Evolutionary conservation across 2,888 invertebrate genomes (phyloP).

Genomic region (Drosophila fungiperda): DNA sequence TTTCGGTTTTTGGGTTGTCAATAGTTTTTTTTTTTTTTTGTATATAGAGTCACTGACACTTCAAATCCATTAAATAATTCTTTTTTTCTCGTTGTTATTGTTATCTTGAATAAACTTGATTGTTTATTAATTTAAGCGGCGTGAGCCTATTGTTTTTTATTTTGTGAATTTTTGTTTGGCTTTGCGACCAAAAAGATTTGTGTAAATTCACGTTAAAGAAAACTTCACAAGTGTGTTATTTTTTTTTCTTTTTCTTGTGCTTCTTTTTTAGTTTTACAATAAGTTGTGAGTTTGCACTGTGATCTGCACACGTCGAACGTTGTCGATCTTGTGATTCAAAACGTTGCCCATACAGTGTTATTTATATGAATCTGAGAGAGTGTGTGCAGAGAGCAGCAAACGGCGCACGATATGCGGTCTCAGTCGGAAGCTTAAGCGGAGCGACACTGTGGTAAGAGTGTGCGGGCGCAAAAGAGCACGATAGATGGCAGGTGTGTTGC

Average conservation of each 20-base stretch:
- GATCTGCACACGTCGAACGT: slow-evolving; percentile 83
- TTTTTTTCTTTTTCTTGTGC: slow-evolving; percentile 7
- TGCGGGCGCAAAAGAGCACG: slow-evolving; percentile 60
- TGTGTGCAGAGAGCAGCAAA: slow-evolving; percentile 16
- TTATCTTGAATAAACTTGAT: slow-evolving; percentile 55
- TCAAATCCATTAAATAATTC: slow-evolving; percentile 67
- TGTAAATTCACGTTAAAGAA: slow-evolving; percentile 32
- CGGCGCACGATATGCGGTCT: slow-evolving; percentile 21
- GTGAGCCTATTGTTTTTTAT: slow-evolving; percentile 42
- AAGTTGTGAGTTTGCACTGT: slow-evolving; percentile 30
- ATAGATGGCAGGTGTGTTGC: slow-evolving; percentile 68
- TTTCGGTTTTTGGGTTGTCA: slow-evolving; percentile 21
- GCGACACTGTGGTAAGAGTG: slow-evolving; percentile 47
- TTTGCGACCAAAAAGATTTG: slow-evolving; percentile 42
- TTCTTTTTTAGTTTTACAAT: slow-evolving; percentile 23
- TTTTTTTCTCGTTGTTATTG: not conserved
- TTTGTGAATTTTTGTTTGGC: slow-evolving; percentile 29
- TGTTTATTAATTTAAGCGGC: slow-evolving; percentile 65
- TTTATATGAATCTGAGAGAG: slow-evolving; percentile 60
- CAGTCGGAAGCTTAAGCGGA: slow-evolving; percentile 83
- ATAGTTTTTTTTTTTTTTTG: slow-evolving; percentile 31
- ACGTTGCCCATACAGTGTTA: slow-evolving; percentile 75
- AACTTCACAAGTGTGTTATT: slow-evolving; percentile 20
- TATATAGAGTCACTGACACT: slow-evolving; percentile 83
- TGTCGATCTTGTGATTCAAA: slow-evolving; percentile 85